Base-by-base conservation (phyloP, 2,888 invertebrate genomes). In the Pelosia muscerda region DNA sequence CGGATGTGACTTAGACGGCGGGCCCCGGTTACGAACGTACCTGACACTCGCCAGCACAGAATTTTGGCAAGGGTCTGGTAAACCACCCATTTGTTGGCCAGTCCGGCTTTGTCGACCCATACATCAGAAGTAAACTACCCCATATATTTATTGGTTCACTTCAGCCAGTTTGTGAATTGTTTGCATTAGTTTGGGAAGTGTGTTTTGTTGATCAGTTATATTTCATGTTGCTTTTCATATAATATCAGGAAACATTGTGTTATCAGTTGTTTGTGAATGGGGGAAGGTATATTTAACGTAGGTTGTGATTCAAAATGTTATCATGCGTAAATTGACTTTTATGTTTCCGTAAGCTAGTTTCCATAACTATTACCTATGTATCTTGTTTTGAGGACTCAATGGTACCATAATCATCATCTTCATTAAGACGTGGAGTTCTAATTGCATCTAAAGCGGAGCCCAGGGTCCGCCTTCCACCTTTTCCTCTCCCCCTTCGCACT, bases 131-230 rank as follows among this genome's bases (percentile, higher is more conserved):
- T 72, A 79, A 75, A 74, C 78, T 63, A 63, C 11, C 49, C 38
- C 69, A 76, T 80, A 68, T 69, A 77, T 77, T 78, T 73, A 72
- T 78, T 76, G 70, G 73, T 65, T 73, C 63, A 71, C 54, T 75
- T 70, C 42, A 67, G 67, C 63, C 55, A 69, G 72, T 75, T 74
- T 38, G 42, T 71, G 58, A 34, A 63, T 63, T 72, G 63, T 63
- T 57, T 56, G 38, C 60, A 68, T 67, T 60, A 63, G 55, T 67
- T 70, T 66, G 4, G 23, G 22, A 49, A 66, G 65, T 70, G 58
- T 59, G 60, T 72, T 63, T 56, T 66, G 56, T 62, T 63, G 13
- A 28, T 34, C 49, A 53, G 6, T 28, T 23, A 22, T 60, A 25
- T 60, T 42, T 60, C 10, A 28, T 61, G 13, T 61, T 6, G 15